phyloP scores from a whole-genome alignment of 1,140 invertebrate species.

The Holcopasites calliopsidis region DNA sequence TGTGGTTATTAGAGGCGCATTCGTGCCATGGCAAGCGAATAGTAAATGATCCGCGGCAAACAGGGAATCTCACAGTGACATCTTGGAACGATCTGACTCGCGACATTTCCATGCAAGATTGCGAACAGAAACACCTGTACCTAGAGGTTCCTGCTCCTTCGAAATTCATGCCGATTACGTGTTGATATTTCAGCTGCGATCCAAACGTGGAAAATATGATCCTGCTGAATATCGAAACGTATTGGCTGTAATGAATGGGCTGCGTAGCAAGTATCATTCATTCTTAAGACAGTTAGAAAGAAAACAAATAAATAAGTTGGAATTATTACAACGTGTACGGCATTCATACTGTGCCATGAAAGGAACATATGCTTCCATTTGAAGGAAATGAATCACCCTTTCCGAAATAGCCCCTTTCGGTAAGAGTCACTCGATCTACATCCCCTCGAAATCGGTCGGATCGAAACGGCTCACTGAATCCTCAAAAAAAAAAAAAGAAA shows the following conservation, averaged over 20 bases:
- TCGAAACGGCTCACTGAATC: not conserved
- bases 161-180: constrained; percentile 4
- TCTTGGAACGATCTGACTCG: not conserved
- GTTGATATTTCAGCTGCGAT: not conserved
- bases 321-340: constrained; percentile 1
- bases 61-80: constrained; percentile 17
- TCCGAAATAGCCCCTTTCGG: not conserved
- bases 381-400: not conserved
- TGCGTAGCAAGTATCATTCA: no score
- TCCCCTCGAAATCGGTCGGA: not conserved
- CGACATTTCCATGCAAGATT: not conserved
- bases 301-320: no score
- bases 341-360: not conserved
- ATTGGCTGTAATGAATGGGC: not conserved
- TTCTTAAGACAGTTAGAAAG: no score
- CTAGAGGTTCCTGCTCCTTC: not conserved
- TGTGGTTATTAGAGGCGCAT: constrained; percentile 69
- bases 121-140: not conserved
- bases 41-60: constrained; percentile 40
- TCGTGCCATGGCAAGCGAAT: constrained; percentile 30
- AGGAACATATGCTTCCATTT: not conserved
- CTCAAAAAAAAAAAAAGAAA: not conserved
- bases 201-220: no score
- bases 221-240: not conserved
- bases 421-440: not conserved